Percentiles rank a stretch among this genome's conserved stretches.
phyloP scores from a whole-genome alignment of 1,140 invertebrate genomes.

The Thaumetopoea pityocampa region DNA sequence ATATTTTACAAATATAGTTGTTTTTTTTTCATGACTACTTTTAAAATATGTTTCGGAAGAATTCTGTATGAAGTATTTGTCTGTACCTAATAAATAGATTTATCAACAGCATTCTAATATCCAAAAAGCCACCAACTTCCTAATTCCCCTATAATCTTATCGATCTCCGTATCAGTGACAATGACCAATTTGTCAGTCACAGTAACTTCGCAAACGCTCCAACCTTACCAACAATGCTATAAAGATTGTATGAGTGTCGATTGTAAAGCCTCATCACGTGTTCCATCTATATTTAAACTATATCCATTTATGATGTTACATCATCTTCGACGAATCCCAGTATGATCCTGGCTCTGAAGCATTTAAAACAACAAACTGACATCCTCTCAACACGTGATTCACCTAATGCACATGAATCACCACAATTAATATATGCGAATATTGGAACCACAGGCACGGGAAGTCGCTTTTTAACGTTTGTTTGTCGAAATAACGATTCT shows the following conservation, averaged over 20 bases:
- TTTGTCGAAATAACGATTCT: conserved; percentile 7
- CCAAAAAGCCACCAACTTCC: conserved; percentile 5
- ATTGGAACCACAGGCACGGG: conserved; percentile 2
- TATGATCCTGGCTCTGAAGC: conserved; percentile 24
- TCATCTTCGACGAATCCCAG: conserved; percentile 35
- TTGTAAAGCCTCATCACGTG: conserved; percentile 3
- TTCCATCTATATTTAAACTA: conserved; percentile 1
- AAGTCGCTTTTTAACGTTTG: conserved; percentile 11
- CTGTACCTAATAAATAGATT: too few relatives aligned
- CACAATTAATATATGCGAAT: conserved; percentile 30
- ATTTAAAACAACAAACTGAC: conserved; percentile 13
- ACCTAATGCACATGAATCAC: conserved; percentile 39
- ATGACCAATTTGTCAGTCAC: conserved; percentile 18
- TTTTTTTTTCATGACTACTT: too few relatives aligned
- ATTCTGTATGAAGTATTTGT: too few relatives aligned
- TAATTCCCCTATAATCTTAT: conserved; percentile 4
- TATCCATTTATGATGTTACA: conserved; percentile 35
- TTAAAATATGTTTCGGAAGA: too few relatives aligned
- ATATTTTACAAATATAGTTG: too few relatives aligned
- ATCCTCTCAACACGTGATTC: conserved; percentile 34
- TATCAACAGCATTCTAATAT: conserved; percentile 1
- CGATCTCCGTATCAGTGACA: conserved; percentile 7
- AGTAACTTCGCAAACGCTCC: conserved; percentile 7
- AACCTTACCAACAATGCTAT: conserved; percentile 8
- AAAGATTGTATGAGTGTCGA: conserved; percentile 12